Evolutionary conservation across 2,888 invertebrate species (phyloP).

Genomic region (Agrochola lota): DNA sequence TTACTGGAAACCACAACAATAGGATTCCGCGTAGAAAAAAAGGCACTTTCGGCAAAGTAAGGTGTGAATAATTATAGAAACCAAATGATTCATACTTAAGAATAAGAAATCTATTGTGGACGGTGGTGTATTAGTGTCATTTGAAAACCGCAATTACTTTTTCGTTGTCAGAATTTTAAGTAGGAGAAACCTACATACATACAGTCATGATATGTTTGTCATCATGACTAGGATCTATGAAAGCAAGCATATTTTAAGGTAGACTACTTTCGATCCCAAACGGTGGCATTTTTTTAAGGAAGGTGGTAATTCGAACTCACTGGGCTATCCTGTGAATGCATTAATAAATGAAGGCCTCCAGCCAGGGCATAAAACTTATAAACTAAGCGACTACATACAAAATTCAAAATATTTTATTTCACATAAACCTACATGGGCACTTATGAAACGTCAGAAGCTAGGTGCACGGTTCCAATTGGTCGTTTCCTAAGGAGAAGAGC

Average conservation of each 20-base stretch:
- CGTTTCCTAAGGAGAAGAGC: too few species aligned
- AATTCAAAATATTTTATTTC: too few species aligned
- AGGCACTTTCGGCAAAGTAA: background rate
- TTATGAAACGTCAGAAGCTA: too few species aligned
- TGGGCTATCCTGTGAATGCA: background rate
- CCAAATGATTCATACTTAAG: slow-evolving; percentile 44
- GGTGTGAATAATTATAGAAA: slow-evolving; percentile 37
- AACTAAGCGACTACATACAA: background rate
- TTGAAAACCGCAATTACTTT: slow-evolving; percentile 41
- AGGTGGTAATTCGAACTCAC: too few species aligned
- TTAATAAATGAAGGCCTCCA: background rate
- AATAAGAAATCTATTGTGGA: slow-evolving; percentile 29
- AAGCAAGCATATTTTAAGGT: background rate
- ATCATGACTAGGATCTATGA: background rate
- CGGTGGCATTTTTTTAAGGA: too few species aligned
- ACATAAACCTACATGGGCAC: too few species aligned
- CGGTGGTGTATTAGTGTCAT: slow-evolving; percentile 38
- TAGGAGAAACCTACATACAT: slow-evolving; percentile 2
- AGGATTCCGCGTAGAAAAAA: slow-evolving; percentile 30
- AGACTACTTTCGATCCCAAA: background rate
- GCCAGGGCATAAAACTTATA: background rate
- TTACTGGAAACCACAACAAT: slow-evolving; percentile 49
- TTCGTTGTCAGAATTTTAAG: slow-evolving; percentile 44
- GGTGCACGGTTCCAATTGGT: too few species aligned
- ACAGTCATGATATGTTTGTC: background rate